A percentile compares a stretch with the other conserved stretches of the same genome.
Conservation (phyloP, 2,113 vertebrate species). For the Alouatta palliata region DNA sequence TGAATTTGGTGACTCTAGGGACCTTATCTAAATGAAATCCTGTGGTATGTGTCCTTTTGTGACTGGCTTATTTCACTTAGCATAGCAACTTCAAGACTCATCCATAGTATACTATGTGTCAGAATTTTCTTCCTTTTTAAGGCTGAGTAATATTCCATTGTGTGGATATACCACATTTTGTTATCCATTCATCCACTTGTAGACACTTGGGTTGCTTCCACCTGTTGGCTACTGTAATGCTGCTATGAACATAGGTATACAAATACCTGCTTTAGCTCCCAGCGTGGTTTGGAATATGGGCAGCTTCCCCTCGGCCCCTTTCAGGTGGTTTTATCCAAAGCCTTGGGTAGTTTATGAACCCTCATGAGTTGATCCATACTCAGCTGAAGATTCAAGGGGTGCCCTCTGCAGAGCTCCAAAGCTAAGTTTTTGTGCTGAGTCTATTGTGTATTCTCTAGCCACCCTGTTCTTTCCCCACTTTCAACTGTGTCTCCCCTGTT, state of each 20-base stretch:
- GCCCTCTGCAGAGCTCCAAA: rapidly evolving
- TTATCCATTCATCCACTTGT: rapidly evolving
- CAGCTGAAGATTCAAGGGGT: not conserved
- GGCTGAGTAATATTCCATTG: rapidly evolving
- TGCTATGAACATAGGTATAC: rapidly evolving
- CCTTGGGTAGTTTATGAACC: no score
- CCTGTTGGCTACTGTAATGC: rapidly evolving
- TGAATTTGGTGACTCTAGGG: not conserved
- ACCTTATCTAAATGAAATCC: no score
- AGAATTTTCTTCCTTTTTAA: not conserved
- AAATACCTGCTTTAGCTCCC: rapidly evolving
- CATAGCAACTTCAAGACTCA: not conserved
- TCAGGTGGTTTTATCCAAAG: rapidly evolving
- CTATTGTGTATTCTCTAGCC: not conserved
- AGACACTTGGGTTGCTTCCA: not conserved
- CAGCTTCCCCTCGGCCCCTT: no score
- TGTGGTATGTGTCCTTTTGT: rapidly evolving
- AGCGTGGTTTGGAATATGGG: rapidly evolving
- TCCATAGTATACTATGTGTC: rapidly evolving
- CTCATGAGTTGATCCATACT: rapidly evolving
- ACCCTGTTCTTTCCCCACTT: no score
- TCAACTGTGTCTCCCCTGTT: rapidly evolving
- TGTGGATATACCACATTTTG: not conserved
- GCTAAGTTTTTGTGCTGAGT: not conserved
- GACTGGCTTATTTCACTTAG: not conserved